A percentile compares a stretch with the other conserved stretches of the same genome.
Evolutionary conservation across 1,140 invertebrate species (phyloP).

Genomic region (Diachasmimorpha longicaudata): DNA sequence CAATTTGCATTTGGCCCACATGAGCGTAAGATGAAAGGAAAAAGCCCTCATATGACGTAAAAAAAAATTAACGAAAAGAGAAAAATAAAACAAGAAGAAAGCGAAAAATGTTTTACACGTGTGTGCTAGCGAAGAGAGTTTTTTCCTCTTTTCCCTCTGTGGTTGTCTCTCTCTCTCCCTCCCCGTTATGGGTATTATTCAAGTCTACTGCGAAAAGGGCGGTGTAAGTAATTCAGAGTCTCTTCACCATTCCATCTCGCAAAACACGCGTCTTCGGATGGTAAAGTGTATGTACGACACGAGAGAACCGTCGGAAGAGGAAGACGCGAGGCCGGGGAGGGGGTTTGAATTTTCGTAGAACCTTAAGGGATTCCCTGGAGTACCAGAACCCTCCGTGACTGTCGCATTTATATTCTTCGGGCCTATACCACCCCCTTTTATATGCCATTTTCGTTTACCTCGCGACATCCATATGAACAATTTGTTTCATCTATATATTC

Average conservation of each 20-base stretch:
- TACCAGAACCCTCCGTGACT: slow-evolving; percentile 8
- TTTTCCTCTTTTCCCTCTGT: not conserved
- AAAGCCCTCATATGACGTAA: slow-evolving; percentile 17
- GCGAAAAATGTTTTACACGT: slow-evolving; percentile 15
- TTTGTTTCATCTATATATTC: slow-evolving; percentile 10
- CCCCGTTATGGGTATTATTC: slow-evolving; percentile 1
- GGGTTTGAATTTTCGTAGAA: not conserved
- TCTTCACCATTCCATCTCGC: slow-evolving; percentile 22
- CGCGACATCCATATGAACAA: slow-evolving; percentile 13
- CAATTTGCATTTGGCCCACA: slow-evolving; percentile 28
- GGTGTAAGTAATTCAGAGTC: slow-evolving; percentile 41
- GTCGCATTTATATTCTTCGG: slow-evolving; percentile 2
- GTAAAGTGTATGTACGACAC: slow-evolving; percentile 16
- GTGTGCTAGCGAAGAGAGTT: not conserved
- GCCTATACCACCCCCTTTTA: not conserved
- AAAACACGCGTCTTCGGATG: slow-evolving; percentile 36
- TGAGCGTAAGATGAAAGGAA: slow-evolving; percentile 22
- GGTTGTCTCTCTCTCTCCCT: too few species aligned
- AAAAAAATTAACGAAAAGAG: not conserved
- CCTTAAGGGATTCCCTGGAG: slow-evolving; percentile 16
- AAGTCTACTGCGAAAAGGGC: not conserved
- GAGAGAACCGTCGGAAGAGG: not conserved
- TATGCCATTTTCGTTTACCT: slow-evolving; percentile 13
- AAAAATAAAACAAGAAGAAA: slow-evolving; percentile 12
- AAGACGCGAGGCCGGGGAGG: not conserved